These are phyloP conservation scores for Marronus borbonicus DNA, from an alignment of 2,888 invertebrate species.

Conservation along the genomic window DNA sequence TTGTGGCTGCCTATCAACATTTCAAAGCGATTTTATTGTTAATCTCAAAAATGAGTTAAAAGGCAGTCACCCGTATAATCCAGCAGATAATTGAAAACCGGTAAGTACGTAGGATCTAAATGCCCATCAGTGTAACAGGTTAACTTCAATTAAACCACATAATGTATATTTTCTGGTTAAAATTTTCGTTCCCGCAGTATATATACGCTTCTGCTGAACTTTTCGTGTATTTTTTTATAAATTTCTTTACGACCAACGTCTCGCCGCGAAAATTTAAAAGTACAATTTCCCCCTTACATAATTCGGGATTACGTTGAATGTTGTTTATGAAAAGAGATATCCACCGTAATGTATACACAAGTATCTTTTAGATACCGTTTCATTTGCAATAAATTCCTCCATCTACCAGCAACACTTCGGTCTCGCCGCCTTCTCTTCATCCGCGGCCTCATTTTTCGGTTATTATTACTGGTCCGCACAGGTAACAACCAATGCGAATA, in stretches of 20 bases:
- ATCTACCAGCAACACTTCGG: slow-evolving; percentile 25
- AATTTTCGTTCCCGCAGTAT: no score
- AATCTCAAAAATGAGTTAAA: no score
- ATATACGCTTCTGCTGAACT: background rate
- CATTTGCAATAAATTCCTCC: slow-evolving; percentile 57
- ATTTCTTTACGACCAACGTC: slow-evolving; percentile 49
- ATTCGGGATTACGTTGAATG: slow-evolving; percentile 53
- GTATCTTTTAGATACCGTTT: slow-evolving; percentile 57
- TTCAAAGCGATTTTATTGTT: no score
- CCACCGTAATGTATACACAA: slow-evolving; percentile 51
- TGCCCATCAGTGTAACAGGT: no score
- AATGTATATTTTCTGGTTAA: no score
- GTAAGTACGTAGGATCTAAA: no score
- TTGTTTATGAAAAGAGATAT: slow-evolving; percentile 53
- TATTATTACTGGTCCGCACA: slow-evolving; percentile 48
- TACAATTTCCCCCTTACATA: slow-evolving; percentile 52
- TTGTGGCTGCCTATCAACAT: no score
- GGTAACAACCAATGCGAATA: slow-evolving; percentile 50
- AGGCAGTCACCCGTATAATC: no score
- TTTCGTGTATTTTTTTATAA: slow-evolving; percentile 30
- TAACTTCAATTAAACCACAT: no score
- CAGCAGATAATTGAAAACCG: no score
- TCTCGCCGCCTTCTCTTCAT: slow-evolving; percentile 37
- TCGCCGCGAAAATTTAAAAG: slow-evolving; percentile 50
- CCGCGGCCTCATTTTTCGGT: slow-evolving; percentile 44